phyloP scores from a whole-genome alignment of 1,140 invertebrate species.

The Protaetia brevitarsis region DNA sequence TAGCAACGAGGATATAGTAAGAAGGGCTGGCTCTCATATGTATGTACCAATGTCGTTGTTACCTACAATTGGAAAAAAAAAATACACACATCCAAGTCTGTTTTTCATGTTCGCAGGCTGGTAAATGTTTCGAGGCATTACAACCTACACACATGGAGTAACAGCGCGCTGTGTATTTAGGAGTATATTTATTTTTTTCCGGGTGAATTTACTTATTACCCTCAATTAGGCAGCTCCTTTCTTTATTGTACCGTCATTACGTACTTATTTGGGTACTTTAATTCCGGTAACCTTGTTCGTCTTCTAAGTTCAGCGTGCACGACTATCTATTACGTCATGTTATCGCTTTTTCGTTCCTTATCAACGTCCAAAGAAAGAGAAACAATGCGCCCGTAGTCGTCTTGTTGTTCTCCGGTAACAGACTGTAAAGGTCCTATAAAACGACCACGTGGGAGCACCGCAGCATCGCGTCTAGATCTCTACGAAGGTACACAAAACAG shows the following conservation, averaged over 20 bases:
- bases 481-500: background rate
- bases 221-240: background rate
- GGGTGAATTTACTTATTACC: background rate
- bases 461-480: background rate
- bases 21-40: too few relatives aligned
- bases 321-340: background rate
- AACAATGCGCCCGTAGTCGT: constrained; percentile 11
- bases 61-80: too few relatives aligned
- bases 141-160: too few relatives aligned
- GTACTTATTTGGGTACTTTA: constrained; percentile 1
- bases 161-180: too few relatives aligned
- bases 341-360: background rate
- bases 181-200: background rate
- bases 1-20: too few relatives aligned
- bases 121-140: too few relatives aligned
- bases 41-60: too few relatives aligned
- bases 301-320: background rate
- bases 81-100: too few relatives aligned
- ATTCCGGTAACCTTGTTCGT: constrained; percentile 14
- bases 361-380: constrained; percentile 6
- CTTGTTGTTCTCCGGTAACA: too few relatives aligned
- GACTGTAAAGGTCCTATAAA: too few relatives aligned
- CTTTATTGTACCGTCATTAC: background rate
- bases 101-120: too few relatives aligned
- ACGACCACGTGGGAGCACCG: background rate